Evolutionary conservation across 2,113 vertebrate species (phyloP), one percentile per base, ranked within the genome.

Genomic region (Saccopteryx leptura): DNA sequence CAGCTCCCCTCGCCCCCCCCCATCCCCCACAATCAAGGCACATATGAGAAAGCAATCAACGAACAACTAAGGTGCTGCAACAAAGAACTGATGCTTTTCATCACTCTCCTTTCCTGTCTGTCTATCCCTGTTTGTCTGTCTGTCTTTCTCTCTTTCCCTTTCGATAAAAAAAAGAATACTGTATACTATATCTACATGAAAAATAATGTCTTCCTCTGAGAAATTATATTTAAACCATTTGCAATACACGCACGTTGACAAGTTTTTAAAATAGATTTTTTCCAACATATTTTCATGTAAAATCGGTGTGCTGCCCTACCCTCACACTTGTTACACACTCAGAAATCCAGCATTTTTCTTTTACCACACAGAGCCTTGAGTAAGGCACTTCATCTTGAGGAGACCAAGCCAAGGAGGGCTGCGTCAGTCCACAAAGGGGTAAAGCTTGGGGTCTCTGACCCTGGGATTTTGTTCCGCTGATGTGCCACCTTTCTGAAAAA

Each of bases 311-410:
- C 26, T 3, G 31, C 21, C 18, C 2, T 14, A 5, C 15, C 10
- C 58, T 79, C 2, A 0, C 0, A 10, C 58, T 46, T 19, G 19
- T 66, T 12, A 17, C 14, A 9, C 21, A 4, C 31, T 33, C 24
- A 50, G 61, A 74, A 48, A 9, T 2, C 82, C 31, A n/a, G 87
- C 5, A 2, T 6, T 9, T 52, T 74, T 52, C 74, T 66, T 31
- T 21, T 50, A 17, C 63, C 14, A 0, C 10, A 33, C 28, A 48
- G n/a, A 78, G 54, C 39, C 12, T 26, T 21, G 39, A 46, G 5
- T 48, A 28, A 17, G 71, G 58, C 31, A 24, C 71, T 21, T 5
- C 24, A 23, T 52, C 19, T 84, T 0, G 1, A 2, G 23, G 72
- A 56, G 56, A 26, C 65, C 17, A 24, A 4, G 7, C 54, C 15